Percentiles rank a stretch among this genome's conserved stretches.
Evolutionary conservation across 2,888 invertebrate species (phyloP).

Genomic region (Ceraclea dissimilis): DNA sequence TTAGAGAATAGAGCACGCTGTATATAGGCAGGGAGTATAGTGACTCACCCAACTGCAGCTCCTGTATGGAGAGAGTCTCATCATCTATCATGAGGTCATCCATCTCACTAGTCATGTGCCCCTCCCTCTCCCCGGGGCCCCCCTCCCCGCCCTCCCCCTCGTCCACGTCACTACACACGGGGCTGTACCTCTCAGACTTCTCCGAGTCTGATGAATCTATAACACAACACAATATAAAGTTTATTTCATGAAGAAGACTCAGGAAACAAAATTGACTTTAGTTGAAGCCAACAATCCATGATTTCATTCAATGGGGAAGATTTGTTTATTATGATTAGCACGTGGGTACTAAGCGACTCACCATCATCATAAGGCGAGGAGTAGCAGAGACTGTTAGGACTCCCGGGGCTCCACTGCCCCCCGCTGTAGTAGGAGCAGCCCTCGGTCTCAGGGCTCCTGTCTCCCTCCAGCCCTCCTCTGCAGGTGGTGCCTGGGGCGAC

Average conservation of each 20-base stretch:
- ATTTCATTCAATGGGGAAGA: no score
- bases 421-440: slow-evolving; percentile 37
- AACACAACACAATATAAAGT: slow-evolving; percentile 12
- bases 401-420: slow-evolving; percentile 50
- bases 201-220: slow-evolving; percentile 49
- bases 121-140: slow-evolving; percentile 26
- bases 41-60: slow-evolving; percentile 23
- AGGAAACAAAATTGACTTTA: not conserved
- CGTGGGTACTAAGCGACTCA: no score
- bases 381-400: slow-evolving; percentile 41
- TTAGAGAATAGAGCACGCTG: no score
- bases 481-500: slow-evolving; percentile 26
- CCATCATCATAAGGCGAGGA: slow-evolving; percentile 34
- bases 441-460: slow-evolving; percentile 43
- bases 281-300: no score
- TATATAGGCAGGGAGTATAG: not conserved
- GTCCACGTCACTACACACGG: slow-evolving; percentile 56
- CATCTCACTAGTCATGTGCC: slow-evolving; percentile 35
- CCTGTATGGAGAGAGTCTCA: slow-evolving; percentile 34
- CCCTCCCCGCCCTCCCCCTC: slow-evolving; percentile 28
- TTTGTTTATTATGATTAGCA: no score
- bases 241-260: no score
- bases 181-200: slow-evolving; percentile 56
- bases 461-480: slow-evolving; percentile 33
- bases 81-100: slow-evolving; percentile 45